phyloP scores from a whole-genome alignment of 2,797 vertebrate genomes.

The Pipistrellus nathusii region DNA sequence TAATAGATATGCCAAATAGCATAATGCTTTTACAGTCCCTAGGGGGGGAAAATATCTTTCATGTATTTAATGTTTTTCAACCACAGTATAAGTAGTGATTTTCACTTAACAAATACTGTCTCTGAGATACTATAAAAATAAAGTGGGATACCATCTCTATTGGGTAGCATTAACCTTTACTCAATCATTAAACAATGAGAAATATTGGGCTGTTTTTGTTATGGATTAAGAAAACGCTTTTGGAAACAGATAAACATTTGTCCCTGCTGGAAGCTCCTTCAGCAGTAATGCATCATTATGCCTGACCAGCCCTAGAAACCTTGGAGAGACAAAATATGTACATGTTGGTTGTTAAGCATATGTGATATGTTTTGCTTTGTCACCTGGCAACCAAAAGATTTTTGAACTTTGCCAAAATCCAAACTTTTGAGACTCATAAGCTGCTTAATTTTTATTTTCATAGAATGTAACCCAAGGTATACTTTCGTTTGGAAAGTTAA shows the following conservation, averaged over 20 bases:
- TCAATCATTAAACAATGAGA: constrained; percentile 84
- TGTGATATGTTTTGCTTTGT: constrained; percentile 90
- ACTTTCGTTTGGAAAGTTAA: constrained; percentile 65
- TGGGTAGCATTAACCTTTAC: constrained; percentile 81
- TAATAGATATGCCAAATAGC: background rate
- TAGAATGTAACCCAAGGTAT: constrained; percentile 72
- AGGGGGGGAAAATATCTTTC: background rate
- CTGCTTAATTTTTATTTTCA: constrained; percentile 84
- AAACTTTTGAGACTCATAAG: constrained; percentile 86
- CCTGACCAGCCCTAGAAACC: constrained; percentile 90
- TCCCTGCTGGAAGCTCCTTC: constrained; percentile 88
- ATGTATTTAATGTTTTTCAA: background rate
- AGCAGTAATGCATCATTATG: constrained; percentile 90
- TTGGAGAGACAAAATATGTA: constrained; percentile 92
- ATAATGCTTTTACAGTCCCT: constrained; percentile 6
- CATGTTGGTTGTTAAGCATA: constrained; percentile 91
- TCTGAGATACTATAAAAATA: constrained; percentile 8
- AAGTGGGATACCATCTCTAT: constrained; percentile 27
- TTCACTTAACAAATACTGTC: constrained; percentile 48
- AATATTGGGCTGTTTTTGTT: constrained; percentile 86
- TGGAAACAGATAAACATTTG: constrained; percentile 91
- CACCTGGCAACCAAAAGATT: constrained; percentile 88
- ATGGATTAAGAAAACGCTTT: constrained; percentile 87
- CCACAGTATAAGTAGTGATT: background rate
- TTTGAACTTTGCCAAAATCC: constrained; percentile 88